phyloP scores from a whole-genome alignment of 1,140 invertebrate species.

The Pteromalus puparum region DNA sequence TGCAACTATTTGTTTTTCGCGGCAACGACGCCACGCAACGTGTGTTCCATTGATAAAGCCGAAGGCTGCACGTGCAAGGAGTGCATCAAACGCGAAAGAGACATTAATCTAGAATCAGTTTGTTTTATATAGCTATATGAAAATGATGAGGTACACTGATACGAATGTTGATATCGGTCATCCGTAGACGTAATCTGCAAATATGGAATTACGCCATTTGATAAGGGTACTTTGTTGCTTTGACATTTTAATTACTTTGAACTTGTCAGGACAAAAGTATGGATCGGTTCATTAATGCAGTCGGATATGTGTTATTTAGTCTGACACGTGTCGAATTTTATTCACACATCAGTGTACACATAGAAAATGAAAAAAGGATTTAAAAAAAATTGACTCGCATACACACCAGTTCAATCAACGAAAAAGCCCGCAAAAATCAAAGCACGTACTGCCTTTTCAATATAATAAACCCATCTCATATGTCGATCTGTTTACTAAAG shows the following conservation, averaged over 20 bases:
- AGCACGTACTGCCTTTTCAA: too few relatives aligned
- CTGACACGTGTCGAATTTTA: too few relatives aligned
- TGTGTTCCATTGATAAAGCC: slow-evolving; percentile 1
- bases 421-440: too few relatives aligned
- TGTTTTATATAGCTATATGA: too few relatives aligned
- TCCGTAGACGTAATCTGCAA: not conserved
- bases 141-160: not conserved
- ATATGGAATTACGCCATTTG: not conserved
- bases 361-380: too few relatives aligned
- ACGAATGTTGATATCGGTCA: not conserved
- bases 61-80: not conserved
- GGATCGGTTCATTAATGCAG: not conserved
- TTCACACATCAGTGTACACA: too few relatives aligned
- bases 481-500: not conserved
- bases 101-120: slow-evolving; percentile 23
- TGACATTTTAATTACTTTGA: not conserved
- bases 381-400: too few relatives aligned
- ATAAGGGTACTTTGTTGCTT: not conserved
- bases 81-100: slow-evolving; percentile 1
- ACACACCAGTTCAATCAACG: too few relatives aligned
- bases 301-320: too few relatives aligned
- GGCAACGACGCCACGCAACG: too few relatives aligned
- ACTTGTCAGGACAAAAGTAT: not conserved
- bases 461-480: not conserved
- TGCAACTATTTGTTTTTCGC: too few relatives aligned